phyloP scores from a whole-genome alignment of 2,888 invertebrate species.

The Xanthia icteritia region DNA sequence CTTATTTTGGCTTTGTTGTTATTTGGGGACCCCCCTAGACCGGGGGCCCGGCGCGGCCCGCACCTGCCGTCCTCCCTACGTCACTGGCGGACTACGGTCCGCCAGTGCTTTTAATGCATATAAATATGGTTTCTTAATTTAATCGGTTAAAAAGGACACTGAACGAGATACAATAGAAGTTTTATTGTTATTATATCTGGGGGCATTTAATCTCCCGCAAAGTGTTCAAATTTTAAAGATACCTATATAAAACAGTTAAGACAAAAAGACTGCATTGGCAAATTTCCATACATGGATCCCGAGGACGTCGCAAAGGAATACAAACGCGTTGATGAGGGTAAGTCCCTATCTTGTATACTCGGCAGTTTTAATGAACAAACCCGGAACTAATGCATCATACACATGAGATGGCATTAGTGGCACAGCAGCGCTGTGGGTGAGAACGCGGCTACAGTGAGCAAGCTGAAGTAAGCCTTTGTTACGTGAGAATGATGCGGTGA shows the following conservation, averaged over 20 bases:
- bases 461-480: slow-evolving; percentile 61
- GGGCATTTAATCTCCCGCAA: too few relatives aligned
- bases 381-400: slow-evolving; percentile 77
- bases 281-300: slow-evolving; percentile 6
- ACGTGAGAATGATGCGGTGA: slow-evolving; percentile 72
- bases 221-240: too few relatives aligned
- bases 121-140: background rate
- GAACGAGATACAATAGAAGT: too few relatives aligned
- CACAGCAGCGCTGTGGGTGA: slow-evolving; percentile 70
- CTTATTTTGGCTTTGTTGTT: too few relatives aligned
- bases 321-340: slow-evolving; percentile 27
- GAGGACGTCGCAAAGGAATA: slow-evolving; percentile 20
- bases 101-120: background rate
- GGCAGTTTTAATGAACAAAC: slow-evolving; percentile 51
- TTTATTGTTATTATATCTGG: too few relatives aligned
- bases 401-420: slow-evolving; percentile 71
- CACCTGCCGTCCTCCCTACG: too few relatives aligned
- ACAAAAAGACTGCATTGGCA: background rate
- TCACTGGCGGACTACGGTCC: too few relatives aligned
- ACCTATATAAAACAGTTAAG: too few relatives aligned
- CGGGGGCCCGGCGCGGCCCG: too few relatives aligned
- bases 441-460: slow-evolving; percentile 65
- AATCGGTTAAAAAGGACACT: too few relatives aligned
- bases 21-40: too few relatives aligned
- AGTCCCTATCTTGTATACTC: slow-evolving; percentile 22